Percentiles rank a stretch among this genome's conserved stretches.
These are phyloP conservation scores for Hymenochirus boettgeri DNA, from an alignment of 2,113 vertebrate genomes.

Conservation along the genomic window DNA sequence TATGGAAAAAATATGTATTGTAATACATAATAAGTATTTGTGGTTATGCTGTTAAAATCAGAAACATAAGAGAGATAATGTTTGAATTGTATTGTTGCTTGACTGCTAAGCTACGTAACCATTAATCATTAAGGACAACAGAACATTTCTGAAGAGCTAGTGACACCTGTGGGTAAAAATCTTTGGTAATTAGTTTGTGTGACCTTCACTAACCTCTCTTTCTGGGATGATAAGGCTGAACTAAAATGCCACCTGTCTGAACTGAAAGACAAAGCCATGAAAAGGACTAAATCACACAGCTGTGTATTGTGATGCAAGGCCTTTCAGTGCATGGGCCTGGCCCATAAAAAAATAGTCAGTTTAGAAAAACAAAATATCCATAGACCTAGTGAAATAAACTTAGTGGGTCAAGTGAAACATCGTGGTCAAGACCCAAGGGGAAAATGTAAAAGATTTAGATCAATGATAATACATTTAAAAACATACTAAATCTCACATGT, in stretches of 20 bases:
- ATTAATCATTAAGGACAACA: background rate
- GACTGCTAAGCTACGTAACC: background rate
- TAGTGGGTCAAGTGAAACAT: conserved; percentile 29
- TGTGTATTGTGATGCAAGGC: conserved; percentile 25
- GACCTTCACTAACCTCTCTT: conserved; percentile 36
- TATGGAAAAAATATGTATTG: too few relatives aligned
- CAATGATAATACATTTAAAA: conserved; percentile 6
- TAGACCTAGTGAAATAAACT: conserved; percentile 28
- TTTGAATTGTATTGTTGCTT: too few relatives aligned
- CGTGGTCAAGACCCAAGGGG: conserved; percentile 13
- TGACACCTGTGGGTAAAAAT: conserved; percentile 35
- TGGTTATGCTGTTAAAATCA: too few relatives aligned
- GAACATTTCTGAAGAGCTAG: background rate
- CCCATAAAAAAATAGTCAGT: conserved; percentile 25
- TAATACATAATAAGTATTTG: too few relatives aligned
- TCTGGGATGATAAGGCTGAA: conserved; percentile 33
- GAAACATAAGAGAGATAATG: too few relatives aligned
- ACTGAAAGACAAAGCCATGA: conserved; percentile 30
- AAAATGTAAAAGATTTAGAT: conserved; percentile 1
- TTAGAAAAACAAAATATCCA: conserved; percentile 34
- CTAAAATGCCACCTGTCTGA: conserved; percentile 38
- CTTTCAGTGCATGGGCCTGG: conserved; percentile 16
- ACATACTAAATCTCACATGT: background rate
- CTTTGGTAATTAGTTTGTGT: conserved; percentile 35
- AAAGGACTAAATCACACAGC: conserved; percentile 37